Evolutionary conservation across 2,113 vertebrate species (phyloP).

Genomic region (Psettodes erumei): DNA sequence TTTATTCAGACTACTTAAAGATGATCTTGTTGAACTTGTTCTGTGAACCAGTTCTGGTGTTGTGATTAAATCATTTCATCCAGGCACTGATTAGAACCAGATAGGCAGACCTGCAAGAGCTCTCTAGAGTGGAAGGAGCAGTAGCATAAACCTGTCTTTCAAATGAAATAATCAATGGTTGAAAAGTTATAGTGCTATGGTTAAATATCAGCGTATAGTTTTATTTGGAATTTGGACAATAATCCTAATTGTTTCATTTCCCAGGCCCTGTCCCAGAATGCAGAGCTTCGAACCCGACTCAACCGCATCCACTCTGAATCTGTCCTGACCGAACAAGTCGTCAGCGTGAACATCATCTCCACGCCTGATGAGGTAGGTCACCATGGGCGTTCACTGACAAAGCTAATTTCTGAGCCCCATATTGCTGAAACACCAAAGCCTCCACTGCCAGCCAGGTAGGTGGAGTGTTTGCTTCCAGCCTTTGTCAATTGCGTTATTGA

Average conservation of each 20-base stretch:
- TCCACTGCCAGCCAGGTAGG: constrained; percentile 21
- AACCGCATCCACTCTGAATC: constrained; percentile 99
- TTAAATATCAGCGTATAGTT: neutral
- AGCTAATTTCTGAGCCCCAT: constrained; percentile 35
- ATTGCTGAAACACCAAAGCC: constrained; percentile 37
- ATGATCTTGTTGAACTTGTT: no score
- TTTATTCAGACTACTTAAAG: no score
- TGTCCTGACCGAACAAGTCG: constrained; percentile 95
- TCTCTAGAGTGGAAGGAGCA: neutral
- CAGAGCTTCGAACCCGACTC: constrained; percentile 95
- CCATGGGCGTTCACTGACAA: constrained; percentile 38
- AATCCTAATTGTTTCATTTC: neutral
- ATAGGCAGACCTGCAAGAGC: neutral
- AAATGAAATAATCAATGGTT: neutral
- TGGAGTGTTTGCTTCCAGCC: constrained; percentile 43
- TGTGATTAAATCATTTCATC: neutral
- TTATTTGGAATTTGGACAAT: neutral
- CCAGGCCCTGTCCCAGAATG: constrained; percentile 97
- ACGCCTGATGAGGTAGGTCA: constrained; percentile 94
- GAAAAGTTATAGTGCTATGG: neutral
- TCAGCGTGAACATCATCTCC: constrained; percentile 99
- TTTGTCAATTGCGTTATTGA: constrained; percentile 67
- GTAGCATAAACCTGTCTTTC: neutral
- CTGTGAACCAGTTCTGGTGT: no score
- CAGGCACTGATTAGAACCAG: neutral